phyloP scores from a whole-genome alignment of 1,140 invertebrate genomes.

The Trialeurodes vaporariorum region DNA sequence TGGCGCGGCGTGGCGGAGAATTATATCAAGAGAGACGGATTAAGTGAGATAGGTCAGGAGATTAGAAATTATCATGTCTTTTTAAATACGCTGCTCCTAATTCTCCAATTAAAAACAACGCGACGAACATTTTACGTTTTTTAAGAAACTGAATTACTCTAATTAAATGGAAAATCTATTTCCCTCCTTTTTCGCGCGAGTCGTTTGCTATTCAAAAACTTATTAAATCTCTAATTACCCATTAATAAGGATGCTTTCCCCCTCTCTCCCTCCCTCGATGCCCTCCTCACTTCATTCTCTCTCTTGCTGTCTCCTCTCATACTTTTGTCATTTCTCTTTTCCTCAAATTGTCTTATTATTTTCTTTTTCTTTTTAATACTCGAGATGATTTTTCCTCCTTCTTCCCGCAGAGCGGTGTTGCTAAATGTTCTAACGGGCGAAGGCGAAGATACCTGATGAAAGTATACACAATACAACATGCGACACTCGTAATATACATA shows the following conservation, averaged over 20 bases:
- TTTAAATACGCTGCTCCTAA: not conserved
- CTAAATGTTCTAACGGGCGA: too few species aligned
- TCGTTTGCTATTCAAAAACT: not conserved
- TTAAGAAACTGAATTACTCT: constrained; percentile 1
- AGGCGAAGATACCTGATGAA: too few species aligned
- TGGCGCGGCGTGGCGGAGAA: not conserved
- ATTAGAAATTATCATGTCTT: constrained; percentile 1
- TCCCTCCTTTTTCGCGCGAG: not conserved
- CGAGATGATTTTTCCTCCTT: too few species aligned
- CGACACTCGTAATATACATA: too few species aligned
- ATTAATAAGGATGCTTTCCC: not conserved
- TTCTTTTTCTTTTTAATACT: too few species aligned
- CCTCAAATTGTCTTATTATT: too few species aligned
- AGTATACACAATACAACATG: too few species aligned
- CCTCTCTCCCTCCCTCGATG: not conserved
- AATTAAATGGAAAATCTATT: constrained; percentile 1
- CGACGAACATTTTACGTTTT: not conserved
- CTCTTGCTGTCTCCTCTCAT: too few species aligned
- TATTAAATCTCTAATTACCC: not conserved
- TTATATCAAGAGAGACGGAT: not conserved
- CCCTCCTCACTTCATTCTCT: too few species aligned
- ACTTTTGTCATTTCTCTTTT: too few species aligned
- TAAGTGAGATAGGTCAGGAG: not conserved
- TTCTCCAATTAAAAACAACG: not conserved
- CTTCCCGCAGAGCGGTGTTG: too few species aligned